phyloP scores from a whole-genome alignment of 2,888 invertebrate genomes.

The Drosophila neonasuta region DNA sequence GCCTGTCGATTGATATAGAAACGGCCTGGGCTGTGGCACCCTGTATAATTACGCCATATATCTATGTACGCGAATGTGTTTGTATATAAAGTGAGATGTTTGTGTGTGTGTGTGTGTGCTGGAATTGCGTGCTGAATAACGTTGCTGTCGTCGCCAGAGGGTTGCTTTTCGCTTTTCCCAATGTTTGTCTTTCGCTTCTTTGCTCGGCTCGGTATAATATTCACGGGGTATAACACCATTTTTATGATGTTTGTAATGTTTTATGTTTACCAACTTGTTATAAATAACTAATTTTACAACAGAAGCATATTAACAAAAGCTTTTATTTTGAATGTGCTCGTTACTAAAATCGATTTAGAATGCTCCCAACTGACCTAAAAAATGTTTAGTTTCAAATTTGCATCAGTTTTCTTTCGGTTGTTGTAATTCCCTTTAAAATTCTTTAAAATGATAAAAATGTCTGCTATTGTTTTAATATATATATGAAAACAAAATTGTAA shows the following conservation, averaged over 20 bases:
- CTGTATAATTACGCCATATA: constrained; percentile 36
- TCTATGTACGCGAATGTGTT: constrained; percentile 3
- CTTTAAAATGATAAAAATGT: no score
- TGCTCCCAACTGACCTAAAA: not conserved
- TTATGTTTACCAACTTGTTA: constrained; percentile 8
- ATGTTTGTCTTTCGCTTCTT: constrained; percentile 16
- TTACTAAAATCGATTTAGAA: not conserved
- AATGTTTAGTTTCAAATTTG: no score
- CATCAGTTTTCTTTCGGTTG: no score
- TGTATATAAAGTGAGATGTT: not conserved
- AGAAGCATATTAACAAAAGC: not conserved
- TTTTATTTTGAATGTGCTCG: constrained; percentile 1
- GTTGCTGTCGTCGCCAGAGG: constrained; percentile 51
- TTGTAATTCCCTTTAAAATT: no score
- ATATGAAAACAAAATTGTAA: no score
- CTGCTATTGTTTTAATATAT: no score
- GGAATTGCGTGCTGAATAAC: constrained; percentile 55
- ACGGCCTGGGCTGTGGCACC: constrained; percentile 21
- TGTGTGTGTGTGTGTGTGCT: constrained; percentile 6
- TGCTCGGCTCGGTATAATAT: not conserved
- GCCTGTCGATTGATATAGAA: constrained; percentile 21
- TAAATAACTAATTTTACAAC: constrained; percentile 22
- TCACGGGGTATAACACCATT: constrained; percentile 27
- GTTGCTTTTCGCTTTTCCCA: constrained; percentile 43
- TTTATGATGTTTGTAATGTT: constrained; percentile 23